A percentile compares a stretch with the other conserved stretches of the same genome.
Conservation (phyloP, 2,888 invertebrate species). For the Brachyopa scutellaris region DNA sequence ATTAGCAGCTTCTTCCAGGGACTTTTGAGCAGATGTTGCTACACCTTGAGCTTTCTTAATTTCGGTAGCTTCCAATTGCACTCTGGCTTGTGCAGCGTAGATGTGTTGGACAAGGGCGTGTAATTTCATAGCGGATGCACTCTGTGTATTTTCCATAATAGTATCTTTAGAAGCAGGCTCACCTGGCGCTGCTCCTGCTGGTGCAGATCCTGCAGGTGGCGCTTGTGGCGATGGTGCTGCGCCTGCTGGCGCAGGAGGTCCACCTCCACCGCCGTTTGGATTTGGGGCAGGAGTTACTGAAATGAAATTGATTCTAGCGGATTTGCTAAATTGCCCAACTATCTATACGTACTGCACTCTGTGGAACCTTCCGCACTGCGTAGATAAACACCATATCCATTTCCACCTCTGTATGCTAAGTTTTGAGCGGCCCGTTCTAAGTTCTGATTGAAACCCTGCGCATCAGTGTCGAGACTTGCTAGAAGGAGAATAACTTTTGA, state of each 20-base stretch:
- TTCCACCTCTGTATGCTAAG: background rate
- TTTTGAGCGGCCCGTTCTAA: background rate
- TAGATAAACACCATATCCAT: background rate
- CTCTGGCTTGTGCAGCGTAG: conserved; percentile 81
- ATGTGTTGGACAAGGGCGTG: conserved; percentile 79
- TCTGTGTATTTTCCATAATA: background rate
- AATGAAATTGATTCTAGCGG: no score
- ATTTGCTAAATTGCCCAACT: no score
- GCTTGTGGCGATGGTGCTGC: background rate
- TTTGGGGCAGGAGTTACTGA: background rate
- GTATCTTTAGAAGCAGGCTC: background rate
- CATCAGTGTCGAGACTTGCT: background rate
- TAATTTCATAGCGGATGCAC: conserved; percentile 54
- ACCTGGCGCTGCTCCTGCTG: background rate
- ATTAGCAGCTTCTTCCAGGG: conserved; percentile 80
- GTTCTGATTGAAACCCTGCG: background rate
- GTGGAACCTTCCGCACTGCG: conserved; percentile 16
- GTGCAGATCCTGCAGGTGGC: background rate
- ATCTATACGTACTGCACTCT: conserved; percentile 33
- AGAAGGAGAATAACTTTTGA: conserved; percentile 15
- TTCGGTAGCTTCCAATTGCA: conserved; percentile 81
- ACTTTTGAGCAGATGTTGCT: conserved; percentile 78
- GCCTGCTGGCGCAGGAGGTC: background rate
- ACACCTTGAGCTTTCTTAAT: conserved; percentile 80
- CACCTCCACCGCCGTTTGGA: background rate